Percentiles rank a stretch among this genome's conserved stretches.
These are phyloP conservation scores for Zoroaster sp. DNA, from an alignment of 53 echinoderm and acorn worm genomes.

Conservation along the genomic window DNA sequence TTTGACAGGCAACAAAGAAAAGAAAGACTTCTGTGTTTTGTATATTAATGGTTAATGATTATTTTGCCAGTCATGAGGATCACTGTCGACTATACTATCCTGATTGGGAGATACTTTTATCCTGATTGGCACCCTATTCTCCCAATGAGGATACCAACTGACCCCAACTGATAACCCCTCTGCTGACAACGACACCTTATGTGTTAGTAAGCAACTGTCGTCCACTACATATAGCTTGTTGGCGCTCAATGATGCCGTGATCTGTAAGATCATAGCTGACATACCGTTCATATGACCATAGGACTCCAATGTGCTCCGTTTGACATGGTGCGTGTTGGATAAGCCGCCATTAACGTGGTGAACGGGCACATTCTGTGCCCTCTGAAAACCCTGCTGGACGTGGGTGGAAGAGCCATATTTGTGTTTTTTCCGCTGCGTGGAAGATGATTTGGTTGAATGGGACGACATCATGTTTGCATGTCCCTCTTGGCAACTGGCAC, in stretches of 20 bases:
- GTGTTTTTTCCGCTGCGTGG: slow-evolving; percentile 36
- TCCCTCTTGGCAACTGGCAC: neutral
- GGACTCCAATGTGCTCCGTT: neutral
- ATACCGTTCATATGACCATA: slow-evolving; percentile 49
- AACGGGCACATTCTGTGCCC: slow-evolving; percentile 6
- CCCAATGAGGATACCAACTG: neutral
- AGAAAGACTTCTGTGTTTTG: too few species aligned
- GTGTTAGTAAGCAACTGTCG: neutral
- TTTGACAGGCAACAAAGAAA: too few species aligned
- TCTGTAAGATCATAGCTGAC: neutral
- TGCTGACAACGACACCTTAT: neutral
- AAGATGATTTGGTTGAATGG: neutral
- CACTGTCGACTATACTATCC: neutral
- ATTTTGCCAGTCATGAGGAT: too few species aligned
- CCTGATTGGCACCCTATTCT: neutral
- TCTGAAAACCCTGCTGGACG: neutral
- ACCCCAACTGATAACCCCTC: neutral
- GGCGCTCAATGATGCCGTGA: neutral
- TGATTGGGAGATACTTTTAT: neutral
- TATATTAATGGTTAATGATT: too few species aligned
- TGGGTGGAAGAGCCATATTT: slow-evolving; percentile 18
- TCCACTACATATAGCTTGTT: neutral
- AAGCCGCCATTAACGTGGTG: slow-evolving; percentile 29
- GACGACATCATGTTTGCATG: slow-evolving; percentile 18
- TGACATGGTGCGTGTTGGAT: neutral